Conservation (phyloP, 2,797 vertebrate genomes). For the Coregonus suidteri region DNA sequence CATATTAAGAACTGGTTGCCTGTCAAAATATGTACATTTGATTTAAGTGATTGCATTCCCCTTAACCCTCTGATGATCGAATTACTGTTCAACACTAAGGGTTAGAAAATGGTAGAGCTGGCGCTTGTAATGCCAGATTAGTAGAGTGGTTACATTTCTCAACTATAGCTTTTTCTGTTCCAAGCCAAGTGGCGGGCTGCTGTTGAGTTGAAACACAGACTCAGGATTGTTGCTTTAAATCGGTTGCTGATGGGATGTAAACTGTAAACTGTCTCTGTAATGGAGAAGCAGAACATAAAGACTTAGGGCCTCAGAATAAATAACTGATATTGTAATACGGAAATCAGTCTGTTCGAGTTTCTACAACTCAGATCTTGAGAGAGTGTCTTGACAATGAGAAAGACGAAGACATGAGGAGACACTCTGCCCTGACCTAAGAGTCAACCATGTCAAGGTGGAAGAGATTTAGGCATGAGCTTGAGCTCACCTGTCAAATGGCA, state of each 20-base stretch:
- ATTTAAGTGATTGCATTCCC: constrained; percentile 50
- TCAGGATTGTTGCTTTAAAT: not conserved
- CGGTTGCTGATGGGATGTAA: not conserved
- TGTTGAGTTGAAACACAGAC: not conserved
- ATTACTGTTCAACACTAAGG: not conserved
- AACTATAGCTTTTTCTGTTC: too few relatives aligned
- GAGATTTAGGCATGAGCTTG: not conserved
- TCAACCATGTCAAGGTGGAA: not conserved
- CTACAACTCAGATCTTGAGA: not conserved
- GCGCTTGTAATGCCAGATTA: too few relatives aligned
- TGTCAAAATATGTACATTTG: constrained; percentile 70
- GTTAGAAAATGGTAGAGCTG: too few relatives aligned
- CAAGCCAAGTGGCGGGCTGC: too few relatives aligned
- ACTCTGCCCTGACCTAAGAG: not conserved
- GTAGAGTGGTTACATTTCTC: too few relatives aligned
- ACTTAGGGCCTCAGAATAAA: not conserved
- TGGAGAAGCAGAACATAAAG: not conserved
- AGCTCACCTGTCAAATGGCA: not conserved
- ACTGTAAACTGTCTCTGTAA: not conserved
- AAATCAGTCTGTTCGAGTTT: not conserved
- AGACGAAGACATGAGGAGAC: not conserved
- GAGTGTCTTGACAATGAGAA: not conserved
- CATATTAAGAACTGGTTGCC: constrained; percentile 65
- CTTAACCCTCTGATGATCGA: not conserved
- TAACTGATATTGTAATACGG: not conserved